Percentiles rank a stretch among this genome's conserved stretches.
Evolutionary conservation across 2,888 invertebrate genomes (phyloP).

Genomic region (Polymixis lichenea): DNA sequence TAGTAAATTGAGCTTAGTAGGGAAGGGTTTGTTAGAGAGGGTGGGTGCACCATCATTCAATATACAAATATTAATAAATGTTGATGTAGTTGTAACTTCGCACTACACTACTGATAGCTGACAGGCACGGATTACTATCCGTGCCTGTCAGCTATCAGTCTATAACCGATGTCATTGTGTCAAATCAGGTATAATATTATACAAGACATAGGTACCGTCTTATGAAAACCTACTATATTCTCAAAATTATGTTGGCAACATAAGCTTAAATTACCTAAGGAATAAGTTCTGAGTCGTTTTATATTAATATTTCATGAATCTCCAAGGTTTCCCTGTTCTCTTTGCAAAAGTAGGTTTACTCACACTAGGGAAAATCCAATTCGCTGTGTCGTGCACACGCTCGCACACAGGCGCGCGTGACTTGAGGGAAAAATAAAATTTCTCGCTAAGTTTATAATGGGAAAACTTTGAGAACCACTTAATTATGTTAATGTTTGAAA

Average conservation of each 20-base stretch:
- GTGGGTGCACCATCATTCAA: neutral
- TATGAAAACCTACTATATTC: conserved; percentile 50
- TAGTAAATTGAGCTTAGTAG: neutral
- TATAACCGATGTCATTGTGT: conserved; percentile 3
- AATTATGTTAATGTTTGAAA: conserved; percentile 91
- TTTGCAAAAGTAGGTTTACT: conserved; percentile 89
- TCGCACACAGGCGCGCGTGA: conserved; percentile 87
- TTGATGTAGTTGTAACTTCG: neutral
- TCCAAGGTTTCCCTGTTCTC: conserved; percentile 88
- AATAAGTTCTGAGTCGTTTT: conserved; percentile 83
- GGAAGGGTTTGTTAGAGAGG: neutral
- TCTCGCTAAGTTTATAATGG: conserved; percentile 91
- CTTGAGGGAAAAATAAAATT: conserved; percentile 91
- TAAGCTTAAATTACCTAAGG: conserved; percentile 80
- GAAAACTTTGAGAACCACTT: conserved; percentile 91
- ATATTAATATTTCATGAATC: conserved; percentile 88
- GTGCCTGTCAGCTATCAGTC: neutral
- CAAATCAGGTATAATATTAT: conserved; percentile 6
- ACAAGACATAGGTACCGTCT: conserved; percentile 19
- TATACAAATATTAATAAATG: conserved; percentile 2
- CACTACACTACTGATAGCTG: too few species aligned
- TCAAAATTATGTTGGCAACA: conserved; percentile 73
- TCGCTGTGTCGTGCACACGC: conserved; percentile 86
- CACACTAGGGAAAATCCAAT: conserved; percentile 90
- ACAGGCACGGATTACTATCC: too few species aligned